Conservation (phyloP, 2,797 vertebrate genomes). For the Protosalanx chinensis region DNA sequence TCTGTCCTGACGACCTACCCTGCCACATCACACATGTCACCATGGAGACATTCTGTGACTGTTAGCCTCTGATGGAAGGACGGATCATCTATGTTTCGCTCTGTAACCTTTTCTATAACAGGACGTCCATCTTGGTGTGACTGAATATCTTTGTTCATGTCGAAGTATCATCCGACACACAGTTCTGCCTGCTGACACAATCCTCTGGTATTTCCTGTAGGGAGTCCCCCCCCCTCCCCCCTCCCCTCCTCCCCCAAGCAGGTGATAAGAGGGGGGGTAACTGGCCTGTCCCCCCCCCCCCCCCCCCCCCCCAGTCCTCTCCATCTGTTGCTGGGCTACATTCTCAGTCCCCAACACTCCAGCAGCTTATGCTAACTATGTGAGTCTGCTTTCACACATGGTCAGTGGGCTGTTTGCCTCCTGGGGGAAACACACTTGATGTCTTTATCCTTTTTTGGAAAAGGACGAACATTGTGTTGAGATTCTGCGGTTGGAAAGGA, state of each 20-base stretch:
- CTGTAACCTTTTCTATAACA: constrained; percentile 7
- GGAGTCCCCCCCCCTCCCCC: constrained; percentile 55
- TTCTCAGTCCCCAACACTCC: constrained; percentile 59
- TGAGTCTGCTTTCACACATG: constrained; percentile 63
- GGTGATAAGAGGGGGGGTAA: constrained; percentile 67
- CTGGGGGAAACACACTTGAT: constrained; percentile 48
- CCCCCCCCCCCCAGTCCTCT: constrained; percentile 11
- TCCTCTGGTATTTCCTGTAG: constrained; percentile 69
- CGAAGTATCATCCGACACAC: constrained; percentile 37
- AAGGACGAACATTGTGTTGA: constrained; percentile 13
- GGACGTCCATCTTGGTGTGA: constrained; percentile 44
- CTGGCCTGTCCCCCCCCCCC: constrained; percentile 51
- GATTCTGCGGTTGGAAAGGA: constrained; percentile 35
- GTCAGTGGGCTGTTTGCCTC: constrained; percentile 36
- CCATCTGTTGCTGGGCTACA: constrained; percentile 74
- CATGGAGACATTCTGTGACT: constrained; percentile 11
- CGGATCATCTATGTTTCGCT: neutral
- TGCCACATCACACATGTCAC: constrained; percentile 6
- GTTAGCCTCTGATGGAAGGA: too few relatives aligned
- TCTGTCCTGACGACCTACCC: too few relatives aligned
- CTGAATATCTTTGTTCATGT: constrained; percentile 8
- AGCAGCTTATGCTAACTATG: constrained; percentile 68
- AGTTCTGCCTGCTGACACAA: constrained; percentile 48
- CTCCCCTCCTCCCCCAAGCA: constrained; percentile 63
- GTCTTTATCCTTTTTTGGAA: constrained; percentile 37